These are phyloP conservation scores for Potorous gilbertii DNA, from an alignment of 2,797 vertebrate genomes.

Conservation along the genomic window DNA sequence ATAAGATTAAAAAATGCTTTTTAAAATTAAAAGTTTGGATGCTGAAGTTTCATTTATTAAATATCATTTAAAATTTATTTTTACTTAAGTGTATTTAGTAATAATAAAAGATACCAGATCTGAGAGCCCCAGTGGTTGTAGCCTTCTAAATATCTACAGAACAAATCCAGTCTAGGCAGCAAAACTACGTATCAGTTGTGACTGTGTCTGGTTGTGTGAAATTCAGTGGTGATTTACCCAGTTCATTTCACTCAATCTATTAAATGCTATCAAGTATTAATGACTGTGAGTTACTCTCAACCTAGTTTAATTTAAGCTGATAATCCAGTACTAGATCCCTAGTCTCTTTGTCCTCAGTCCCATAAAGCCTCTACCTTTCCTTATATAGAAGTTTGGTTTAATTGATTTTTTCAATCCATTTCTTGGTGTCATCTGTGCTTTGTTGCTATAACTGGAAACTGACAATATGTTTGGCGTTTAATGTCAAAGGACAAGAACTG, in stretches of 20 bases:
- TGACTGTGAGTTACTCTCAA: slow-evolving; percentile 60
- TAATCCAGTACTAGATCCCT: slow-evolving; percentile 61
- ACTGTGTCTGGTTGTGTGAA: slow-evolving; percentile 38
- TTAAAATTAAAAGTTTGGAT: slow-evolving; percentile 68
- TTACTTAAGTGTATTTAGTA: slow-evolving; percentile 79
- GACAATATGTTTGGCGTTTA: slow-evolving; percentile 47
- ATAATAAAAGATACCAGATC: slow-evolving; percentile 76
- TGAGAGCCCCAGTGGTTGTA: slow-evolving; percentile 64
- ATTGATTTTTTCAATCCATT: slow-evolving; percentile 27
- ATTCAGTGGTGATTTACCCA: slow-evolving; percentile 43
- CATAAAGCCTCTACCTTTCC: slow-evolving; percentile 47
- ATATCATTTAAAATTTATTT: slow-evolving; percentile 80
- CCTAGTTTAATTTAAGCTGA: slow-evolving; percentile 49
- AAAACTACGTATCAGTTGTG: slow-evolving; percentile 57
- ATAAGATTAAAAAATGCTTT: slow-evolving; percentile 73
- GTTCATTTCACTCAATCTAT: slow-evolving; percentile 69
- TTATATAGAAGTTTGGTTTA: slow-evolving; percentile 40
- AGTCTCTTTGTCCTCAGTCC: slow-evolving; percentile 50
- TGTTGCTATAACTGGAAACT: slow-evolving; percentile 47
- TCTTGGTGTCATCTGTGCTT: slow-evolving; percentile 26
- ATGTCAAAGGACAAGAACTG: slow-evolving; percentile 21
- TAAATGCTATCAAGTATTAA: slow-evolving; percentile 63
- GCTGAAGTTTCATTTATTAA: slow-evolving; percentile 76
- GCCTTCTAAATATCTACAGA: slow-evolving; percentile 71
- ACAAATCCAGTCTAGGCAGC: slow-evolving; percentile 63